Base-by-base conservation (phyloP, 2,113 vertebrate genomes). In the Cyanistes caeruleus region DNA sequence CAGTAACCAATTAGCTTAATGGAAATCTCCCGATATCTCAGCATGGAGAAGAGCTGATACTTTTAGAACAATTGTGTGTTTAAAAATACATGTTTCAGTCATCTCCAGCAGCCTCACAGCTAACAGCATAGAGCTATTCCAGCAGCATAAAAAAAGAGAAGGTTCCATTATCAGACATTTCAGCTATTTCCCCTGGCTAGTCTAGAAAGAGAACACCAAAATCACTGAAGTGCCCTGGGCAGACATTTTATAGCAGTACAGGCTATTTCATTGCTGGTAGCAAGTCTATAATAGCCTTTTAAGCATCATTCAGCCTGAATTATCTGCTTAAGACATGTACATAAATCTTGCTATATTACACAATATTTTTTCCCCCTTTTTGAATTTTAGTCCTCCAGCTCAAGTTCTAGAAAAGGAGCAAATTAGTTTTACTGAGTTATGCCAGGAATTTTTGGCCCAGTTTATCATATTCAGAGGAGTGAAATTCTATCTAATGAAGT, bases 261-360 rank as follows among this genome's bases (percentile, higher is more conserved):
- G 91, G 92, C 48, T 87, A 95, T 93, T 96, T 93, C 85, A 86
- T 94, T 84, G 84, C 96, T 94, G 79, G 94, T 89, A 96, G 82
- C 84, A 94, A 90, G 76, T 92, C 84, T 96, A 2, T 95, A 96
- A 97, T 93, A 97, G 92, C 77, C 90, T 97, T 97, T 97, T 96
- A 97, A 97, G 79, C 86, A 95, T 95, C 91, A 84, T 89, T 93
- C 93, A 89, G 70, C 75, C 63, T 93, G 95, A 97, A 94, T 88
- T 91, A 90, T 97, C 92, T 95, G 75, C 80, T 74, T 89, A 75
- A 89, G 96, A 85, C 74, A 78, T 67, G 86, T 89, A 94, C 90
- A 95, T 97, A 97, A 97, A 97, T 97, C 90, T 91, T 60, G 31
- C 17, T 82, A 70, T 41, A 89, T 94, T 93, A 58, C 63, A 90